Base-by-base conservation (phyloP, 2,113 vertebrate genomes). In the Notiomystis cincta region DNA sequence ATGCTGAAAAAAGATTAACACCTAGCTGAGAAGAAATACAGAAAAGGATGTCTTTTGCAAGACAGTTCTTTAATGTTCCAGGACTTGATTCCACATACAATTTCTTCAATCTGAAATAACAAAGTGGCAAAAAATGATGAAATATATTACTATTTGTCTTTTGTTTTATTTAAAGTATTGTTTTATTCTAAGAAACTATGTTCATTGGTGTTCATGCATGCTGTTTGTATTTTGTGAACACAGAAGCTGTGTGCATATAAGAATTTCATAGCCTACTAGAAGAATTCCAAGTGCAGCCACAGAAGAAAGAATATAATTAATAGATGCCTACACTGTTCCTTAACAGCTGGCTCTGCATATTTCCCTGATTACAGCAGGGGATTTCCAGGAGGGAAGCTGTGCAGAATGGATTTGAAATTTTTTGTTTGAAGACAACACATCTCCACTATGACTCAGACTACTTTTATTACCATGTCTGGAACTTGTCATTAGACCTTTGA, bases 401-500 rank as follows among this genome's bases (percentile, higher is more conserved):
- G 50, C 38, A 83, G 78, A 93, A 90, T 25, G 51, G 78, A 79
- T 84, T 73, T 87, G 53, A 82, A 82, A 19, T 15, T 35, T 91
- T 94, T 96, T 82, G 27, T 93, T 89, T 90, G 84, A 93, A 90
- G 82, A 54, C 33, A 91, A 42, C 69, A 58, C 30, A 45, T 80
- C 57, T 22, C 42, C 35, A 51, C 64, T 88, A 15, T 83, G 75
- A 82, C 42, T 94, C 90, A 93, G 75, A 61, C 58, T 95, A 31
- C 78, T 80, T 93, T 88, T 91, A 94, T 93, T 91, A 54, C 66
- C 21, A 8, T 76, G 78, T 90, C 85, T 94, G 84, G 54, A 91
- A 73, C 33, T 90, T 94, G 45, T 79, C 47, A 61, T 96, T 79
- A 90, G n/a, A 64, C 31, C 62, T 94, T 95, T 96, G 91, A 90